Percentiles rank a stretch among this genome's conserved stretches.
These are phyloP conservation scores for Prietella phreatophila DNA, from an alignment of 2,113 vertebrate genomes.

Conservation along the genomic window DNA sequence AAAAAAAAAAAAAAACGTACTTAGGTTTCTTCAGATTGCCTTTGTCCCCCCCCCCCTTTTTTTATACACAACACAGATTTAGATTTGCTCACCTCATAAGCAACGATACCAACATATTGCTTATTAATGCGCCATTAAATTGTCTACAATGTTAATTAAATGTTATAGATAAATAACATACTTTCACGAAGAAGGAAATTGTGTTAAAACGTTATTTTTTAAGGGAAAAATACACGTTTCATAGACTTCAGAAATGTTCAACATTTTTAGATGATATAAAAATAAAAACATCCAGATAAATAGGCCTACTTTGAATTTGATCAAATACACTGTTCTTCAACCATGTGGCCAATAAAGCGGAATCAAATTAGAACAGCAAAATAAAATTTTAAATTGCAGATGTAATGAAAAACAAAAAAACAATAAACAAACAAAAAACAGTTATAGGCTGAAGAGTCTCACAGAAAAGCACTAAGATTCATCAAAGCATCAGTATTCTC, in stretches of 20 bases:
- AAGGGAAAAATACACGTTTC: not conserved
- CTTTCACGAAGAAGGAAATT: not conserved
- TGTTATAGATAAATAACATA: too few species aligned
- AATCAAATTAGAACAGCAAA: not conserved
- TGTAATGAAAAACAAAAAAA: not conserved
- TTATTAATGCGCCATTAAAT: not conserved
- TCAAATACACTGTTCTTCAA: not conserved
- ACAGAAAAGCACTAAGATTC: conserved; percentile 13
- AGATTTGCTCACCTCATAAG: not conserved
- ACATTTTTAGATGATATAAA: not conserved
- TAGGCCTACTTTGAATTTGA: not conserved
- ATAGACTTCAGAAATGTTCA: not conserved
- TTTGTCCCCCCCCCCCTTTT: not conserved
- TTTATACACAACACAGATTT: not conserved
- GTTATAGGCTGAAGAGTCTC: not conserved
- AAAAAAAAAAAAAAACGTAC: not conserved
- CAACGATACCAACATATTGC: not conserved
- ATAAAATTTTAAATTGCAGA: not conserved
- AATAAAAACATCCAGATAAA: not conserved
- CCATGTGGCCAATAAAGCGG: not conserved
- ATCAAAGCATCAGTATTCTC: conserved; percentile 22
- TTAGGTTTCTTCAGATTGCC: not conserved
- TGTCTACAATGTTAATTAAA: not conserved
- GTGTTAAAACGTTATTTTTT: not conserved
- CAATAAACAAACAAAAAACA: not conserved